Evolutionary conservation across 1,140 invertebrate species (phyloP).

Genomic region (Lineus longissimus): DNA sequence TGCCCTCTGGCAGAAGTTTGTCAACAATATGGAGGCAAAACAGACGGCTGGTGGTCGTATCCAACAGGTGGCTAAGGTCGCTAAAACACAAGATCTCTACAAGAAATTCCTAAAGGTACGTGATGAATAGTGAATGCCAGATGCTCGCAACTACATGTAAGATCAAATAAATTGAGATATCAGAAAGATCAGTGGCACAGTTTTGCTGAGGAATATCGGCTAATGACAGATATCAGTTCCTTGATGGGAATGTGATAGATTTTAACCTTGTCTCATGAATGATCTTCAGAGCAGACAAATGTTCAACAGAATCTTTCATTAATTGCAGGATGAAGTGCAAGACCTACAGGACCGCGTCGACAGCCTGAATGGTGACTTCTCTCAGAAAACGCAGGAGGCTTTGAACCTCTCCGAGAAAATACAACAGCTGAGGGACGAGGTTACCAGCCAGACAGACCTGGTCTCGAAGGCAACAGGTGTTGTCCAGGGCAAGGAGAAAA

Average conservation of each 20-base stretch:
- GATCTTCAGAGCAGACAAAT: not conserved
- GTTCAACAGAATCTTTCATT: not conserved
- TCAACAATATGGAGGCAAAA: constrained; percentile 29
- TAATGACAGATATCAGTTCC: no score
- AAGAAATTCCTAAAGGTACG: not conserved
- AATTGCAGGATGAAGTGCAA: not conserved
- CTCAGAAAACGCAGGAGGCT: constrained; percentile 27
- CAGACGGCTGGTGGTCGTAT: constrained; percentile 12
- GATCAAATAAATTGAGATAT: no score
- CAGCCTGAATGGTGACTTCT: constrained; percentile 34
- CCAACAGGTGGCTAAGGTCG: not conserved
- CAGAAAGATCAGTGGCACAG: no score
- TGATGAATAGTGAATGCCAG: not conserved
- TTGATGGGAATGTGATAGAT: no score
- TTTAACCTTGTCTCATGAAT: no score
- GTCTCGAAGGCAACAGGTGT: constrained; percentile 17
- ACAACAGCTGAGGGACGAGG: constrained; percentile 25
- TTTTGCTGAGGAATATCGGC: no score
- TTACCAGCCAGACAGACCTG: constrained; percentile 22
- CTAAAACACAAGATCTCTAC: not conserved
- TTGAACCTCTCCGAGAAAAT: constrained; percentile 21
- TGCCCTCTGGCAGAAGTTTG: constrained; percentile 46
- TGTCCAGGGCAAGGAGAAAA: constrained; percentile 18
- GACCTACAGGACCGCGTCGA: constrained; percentile 32
- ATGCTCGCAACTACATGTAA: no score